These are phyloP conservation scores for Pipistrellus pipistrellus DNA, from an alignment of 2,797 vertebrate species.

Conservation along the genomic window DNA sequence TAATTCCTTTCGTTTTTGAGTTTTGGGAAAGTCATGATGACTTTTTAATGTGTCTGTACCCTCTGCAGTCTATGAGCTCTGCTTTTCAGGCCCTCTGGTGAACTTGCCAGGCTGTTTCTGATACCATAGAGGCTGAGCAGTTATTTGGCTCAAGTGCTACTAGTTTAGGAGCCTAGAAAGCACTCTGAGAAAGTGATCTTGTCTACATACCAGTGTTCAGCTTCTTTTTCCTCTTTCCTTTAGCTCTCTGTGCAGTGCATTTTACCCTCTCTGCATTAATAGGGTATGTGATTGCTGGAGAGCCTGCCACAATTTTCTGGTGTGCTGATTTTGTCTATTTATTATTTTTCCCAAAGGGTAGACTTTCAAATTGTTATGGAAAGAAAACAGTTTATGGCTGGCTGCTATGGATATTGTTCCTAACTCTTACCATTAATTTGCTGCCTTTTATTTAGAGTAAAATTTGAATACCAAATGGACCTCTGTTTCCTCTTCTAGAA, in stretches of 20 bases:
- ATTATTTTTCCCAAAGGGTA: slow-evolving; percentile 39
- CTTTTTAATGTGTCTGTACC: slow-evolving; percentile 1
- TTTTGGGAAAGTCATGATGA: neutral
- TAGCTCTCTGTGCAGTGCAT: neutral
- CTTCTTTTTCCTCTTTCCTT: slow-evolving; percentile 42
- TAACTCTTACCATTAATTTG: slow-evolving; percentile 32
- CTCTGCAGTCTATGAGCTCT: neutral
- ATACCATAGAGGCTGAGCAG: slow-evolving; percentile 58
- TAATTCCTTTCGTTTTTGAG: slow-evolving; percentile 21
- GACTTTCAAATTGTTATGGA: neutral
- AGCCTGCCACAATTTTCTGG: slow-evolving; percentile 14
- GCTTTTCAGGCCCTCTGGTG: neutral
- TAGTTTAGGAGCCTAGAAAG: neutral
- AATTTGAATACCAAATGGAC: neutral
- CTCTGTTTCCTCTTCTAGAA: slow-evolving; percentile 33
- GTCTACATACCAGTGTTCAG: slow-evolving; percentile 50
- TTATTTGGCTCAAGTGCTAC: slow-evolving; percentile 21
- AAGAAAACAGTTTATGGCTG: neutral
- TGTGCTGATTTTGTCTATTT: slow-evolving; percentile 36
- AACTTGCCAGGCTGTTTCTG: neutral
- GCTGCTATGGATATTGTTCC: neutral
- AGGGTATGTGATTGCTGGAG: neutral
- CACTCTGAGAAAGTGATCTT: slow-evolving; percentile 71
- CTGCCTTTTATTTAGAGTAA: slow-evolving; percentile 49
- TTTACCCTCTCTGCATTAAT: neutral